A percentile compares a stretch with the other conserved stretches of the same genome.
These are phyloP conservation scores for Rhipidura dahli DNA, from an alignment of 2,113 vertebrate species.

Conservation along the genomic window DNA sequence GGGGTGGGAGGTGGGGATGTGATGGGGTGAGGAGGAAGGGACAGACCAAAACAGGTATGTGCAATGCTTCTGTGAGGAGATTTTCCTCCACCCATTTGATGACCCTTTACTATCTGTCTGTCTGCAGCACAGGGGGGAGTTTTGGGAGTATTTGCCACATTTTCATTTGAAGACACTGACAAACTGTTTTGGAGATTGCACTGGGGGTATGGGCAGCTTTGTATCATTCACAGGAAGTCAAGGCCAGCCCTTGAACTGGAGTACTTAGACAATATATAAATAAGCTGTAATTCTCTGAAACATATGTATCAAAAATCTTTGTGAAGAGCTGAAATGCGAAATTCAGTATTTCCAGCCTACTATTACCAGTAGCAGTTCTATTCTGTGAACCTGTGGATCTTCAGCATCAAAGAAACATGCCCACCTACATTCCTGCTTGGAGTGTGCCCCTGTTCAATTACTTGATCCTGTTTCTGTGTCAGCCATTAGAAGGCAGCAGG, in stretches of 20 bases:
- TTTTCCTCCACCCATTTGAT: background rate
- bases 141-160: background rate
- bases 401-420: background rate
- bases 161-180: background rate
- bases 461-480: background rate
- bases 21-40: background rate
- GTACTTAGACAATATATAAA: background rate
- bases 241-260: fast-evolving
- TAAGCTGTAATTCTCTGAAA: background rate
- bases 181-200: background rate
- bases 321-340: background rate
- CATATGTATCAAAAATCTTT: background rate
- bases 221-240: background rate
- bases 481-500: background rate
- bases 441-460: background rate
- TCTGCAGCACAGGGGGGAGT: background rate
- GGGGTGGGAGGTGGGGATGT: background rate
- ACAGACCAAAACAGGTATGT: background rate
- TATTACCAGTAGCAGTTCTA: background rate
- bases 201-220: background rate
- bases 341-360: background rate
- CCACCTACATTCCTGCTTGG: background rate
- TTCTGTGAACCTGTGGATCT: background rate
- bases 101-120: background rate
- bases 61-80: background rate